These are phyloP conservation scores for Dolomedes plantarius DNA, from an alignment of 2,888 invertebrate species.

Conservation along the genomic window DNA sequence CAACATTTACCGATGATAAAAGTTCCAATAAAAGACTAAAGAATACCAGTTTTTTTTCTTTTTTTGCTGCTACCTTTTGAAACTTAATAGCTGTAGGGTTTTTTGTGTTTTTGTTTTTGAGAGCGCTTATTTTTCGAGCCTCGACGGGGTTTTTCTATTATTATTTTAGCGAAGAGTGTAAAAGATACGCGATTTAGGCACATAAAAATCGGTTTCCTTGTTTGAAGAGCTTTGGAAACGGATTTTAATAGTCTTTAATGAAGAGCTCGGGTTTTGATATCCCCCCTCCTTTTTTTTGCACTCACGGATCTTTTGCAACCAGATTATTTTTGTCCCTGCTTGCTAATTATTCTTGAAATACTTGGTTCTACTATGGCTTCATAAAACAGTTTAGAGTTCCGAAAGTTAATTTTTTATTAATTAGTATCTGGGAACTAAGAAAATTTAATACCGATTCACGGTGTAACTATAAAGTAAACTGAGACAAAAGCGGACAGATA, in stretches of 20 bases:
- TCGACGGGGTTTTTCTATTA: conserved; percentile 52
- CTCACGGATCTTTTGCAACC: background rate
- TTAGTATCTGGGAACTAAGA: background rate
- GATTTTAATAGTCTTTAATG: conserved; percentile 68
- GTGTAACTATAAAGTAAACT: background rate
- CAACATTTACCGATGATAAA: conserved; percentile 70
- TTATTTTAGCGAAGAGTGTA: conserved; percentile 59
- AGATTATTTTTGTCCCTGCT: conserved; percentile 16
- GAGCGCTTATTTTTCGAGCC: conserved; percentile 50
- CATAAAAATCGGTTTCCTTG: conserved; percentile 64
- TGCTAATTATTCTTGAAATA: conserved; percentile 2
- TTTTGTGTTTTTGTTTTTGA: conserved; percentile 54
- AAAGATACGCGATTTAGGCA: conserved; percentile 43
- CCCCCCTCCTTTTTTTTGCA: conserved; percentile 45
- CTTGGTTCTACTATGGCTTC: background rate
- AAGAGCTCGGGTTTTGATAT: conserved; percentile 49
- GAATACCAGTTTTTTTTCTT: conserved; percentile 25
- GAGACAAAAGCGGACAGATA: conserved; percentile 2
- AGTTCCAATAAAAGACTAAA: conserved; percentile 68
- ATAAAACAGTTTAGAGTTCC: conserved; percentile 8
- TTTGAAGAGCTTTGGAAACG: conserved; percentile 57
- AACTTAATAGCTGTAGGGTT: conserved; percentile 65
- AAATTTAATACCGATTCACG: conserved; percentile 14
- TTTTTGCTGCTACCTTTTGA: conserved; percentile 53
- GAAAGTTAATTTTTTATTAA: conserved; percentile 1